phyloP scores from a whole-genome alignment of 2,797 vertebrate species.

The Chloroceryle amazona region DNA sequence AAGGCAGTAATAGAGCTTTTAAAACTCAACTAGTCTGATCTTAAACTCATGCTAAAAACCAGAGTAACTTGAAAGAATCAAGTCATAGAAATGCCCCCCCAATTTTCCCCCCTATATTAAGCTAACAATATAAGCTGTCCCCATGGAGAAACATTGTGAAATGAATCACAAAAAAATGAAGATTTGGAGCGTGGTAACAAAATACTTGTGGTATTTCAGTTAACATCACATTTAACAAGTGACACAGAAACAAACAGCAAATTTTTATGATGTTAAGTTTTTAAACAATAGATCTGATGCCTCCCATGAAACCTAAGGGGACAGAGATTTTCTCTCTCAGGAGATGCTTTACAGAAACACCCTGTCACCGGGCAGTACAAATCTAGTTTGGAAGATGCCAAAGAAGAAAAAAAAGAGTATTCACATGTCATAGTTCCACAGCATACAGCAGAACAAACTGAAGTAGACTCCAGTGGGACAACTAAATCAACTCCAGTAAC shows the following conservation, averaged over 20 bases:
- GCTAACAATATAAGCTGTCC: rapidly evolving
- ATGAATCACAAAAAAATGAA: not conserved
- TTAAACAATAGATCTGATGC: not conserved
- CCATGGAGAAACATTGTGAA: not conserved
- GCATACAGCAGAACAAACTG: not conserved
- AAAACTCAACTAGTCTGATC: not conserved
- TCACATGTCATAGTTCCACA: not conserved
- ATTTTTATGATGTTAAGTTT: not conserved
- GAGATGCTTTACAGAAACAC: not conserved
- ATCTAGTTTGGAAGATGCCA: not conserved
- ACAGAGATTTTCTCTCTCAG: not conserved
- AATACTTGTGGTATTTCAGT: not conserved
- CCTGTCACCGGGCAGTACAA: not conserved
- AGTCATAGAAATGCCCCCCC: no score
- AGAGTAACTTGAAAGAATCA: not conserved
- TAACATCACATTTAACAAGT: not conserved
- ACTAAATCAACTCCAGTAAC: not conserved
- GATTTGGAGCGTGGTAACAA: not conserved
- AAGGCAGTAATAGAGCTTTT: not conserved
- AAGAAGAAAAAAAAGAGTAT: not conserved
- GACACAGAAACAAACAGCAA: not conserved
- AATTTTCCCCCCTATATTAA: not conserved
- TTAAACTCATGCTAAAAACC: not conserved
- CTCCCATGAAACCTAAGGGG: not conserved
- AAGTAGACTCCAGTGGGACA: not conserved